Percentiles rank a stretch among this genome's conserved stretches.
Evolutionary conservation across 1,140 invertebrate genomes (phyloP).

Genomic region (Euborellia annulipes): DNA sequence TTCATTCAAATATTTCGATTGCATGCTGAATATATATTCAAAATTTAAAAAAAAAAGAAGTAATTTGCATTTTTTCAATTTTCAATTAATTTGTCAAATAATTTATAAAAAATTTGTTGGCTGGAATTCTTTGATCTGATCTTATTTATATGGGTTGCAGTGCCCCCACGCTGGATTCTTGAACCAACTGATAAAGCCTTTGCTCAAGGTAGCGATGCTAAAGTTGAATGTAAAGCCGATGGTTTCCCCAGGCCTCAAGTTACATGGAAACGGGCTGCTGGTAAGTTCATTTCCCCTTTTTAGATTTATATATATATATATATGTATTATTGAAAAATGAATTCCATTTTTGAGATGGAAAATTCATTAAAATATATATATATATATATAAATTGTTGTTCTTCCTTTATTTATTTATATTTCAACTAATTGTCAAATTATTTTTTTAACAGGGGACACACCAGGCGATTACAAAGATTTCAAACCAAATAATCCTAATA

Average conservation of each 20-base stretch:
- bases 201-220: constrained; percentile 79
- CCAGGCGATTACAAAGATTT: constrained; percentile 86
- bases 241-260: constrained; percentile 86
- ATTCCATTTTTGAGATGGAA: not conserved
- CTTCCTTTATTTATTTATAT: not conserved
- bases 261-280: constrained; percentile 89
- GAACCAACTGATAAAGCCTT: constrained; percentile 91
- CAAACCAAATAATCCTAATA: constrained; percentile 72
- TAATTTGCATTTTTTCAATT: not conserved
- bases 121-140: not conserved
- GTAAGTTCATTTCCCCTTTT: constrained; percentile 33
- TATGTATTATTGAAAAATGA: not conserved
- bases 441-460: constrained; percentile 47
- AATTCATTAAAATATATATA: not conserved
- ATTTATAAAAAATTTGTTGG: not conserved
- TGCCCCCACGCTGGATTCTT: constrained; percentile 90
- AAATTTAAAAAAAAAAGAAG: too few species aligned
- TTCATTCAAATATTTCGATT: too few species aligned
- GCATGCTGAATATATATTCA: too few species aligned
- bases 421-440: not conserved
- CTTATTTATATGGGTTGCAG: constrained; percentile 33
- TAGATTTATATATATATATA: not conserved
- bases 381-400: not conserved
- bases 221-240: constrained; percentile 88
- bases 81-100: constrained; percentile 1